These are phyloP conservation scores for Procapra przewalskii DNA, from an alignment of 2,113 vertebrate genomes.

Conservation along the genomic window DNA sequence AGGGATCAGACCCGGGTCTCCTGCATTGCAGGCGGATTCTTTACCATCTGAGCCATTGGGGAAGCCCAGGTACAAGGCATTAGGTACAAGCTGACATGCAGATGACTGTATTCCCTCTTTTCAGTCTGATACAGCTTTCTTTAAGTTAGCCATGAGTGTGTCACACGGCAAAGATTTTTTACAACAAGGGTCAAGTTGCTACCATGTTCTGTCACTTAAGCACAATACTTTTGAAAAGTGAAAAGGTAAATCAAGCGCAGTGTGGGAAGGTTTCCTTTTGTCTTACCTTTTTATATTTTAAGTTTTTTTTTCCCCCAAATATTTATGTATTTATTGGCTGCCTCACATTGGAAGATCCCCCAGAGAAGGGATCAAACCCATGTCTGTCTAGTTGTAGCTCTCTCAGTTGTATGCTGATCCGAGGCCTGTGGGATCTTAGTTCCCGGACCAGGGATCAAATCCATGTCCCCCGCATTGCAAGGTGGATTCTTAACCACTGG, in stretches of 20 bases:
- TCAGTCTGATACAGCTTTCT: neutral
- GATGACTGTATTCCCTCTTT: neutral
- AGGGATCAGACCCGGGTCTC: neutral
- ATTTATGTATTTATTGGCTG: neutral
- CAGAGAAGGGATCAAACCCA: neutral
- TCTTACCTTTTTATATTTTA: neutral
- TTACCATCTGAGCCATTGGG: neutral
- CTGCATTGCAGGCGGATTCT: neutral
- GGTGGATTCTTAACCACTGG: neutral
- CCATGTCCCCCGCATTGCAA: neutral
- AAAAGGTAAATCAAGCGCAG: neutral
- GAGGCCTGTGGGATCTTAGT: neutral
- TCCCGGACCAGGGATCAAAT: neutral
- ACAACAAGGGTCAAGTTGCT: neutral
- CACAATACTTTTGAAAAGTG: neutral
- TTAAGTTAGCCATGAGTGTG: neutral
- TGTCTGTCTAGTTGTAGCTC: neutral
- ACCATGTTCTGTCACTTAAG: neutral
- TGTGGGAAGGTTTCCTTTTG: neutral
- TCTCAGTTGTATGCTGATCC: neutral
- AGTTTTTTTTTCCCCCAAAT: neutral
- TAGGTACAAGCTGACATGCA: neutral
- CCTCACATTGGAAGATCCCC: neutral
- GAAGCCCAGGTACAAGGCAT: neutral
- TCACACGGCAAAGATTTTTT: neutral